Evolutionary conservation across 1,140 invertebrate species (phyloP).

Genomic region (Drosophila equinoxialis): DNA sequence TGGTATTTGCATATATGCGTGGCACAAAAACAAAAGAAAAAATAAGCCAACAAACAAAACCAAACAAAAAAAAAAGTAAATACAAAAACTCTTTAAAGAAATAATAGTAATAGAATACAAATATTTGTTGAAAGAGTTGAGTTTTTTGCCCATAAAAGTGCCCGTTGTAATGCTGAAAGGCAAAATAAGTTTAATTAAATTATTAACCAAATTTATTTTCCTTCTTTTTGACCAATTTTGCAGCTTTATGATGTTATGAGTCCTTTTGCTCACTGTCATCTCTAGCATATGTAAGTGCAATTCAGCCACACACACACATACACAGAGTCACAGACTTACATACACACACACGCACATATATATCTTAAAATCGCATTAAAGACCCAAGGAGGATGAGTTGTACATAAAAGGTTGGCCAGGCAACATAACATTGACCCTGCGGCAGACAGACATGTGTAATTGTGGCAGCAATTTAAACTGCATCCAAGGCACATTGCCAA

Average conservation of each 20-base stretch:
- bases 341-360: background rate
- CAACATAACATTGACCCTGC: slow-evolving; percentile 79
- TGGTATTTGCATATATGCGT: slow-evolving; percentile 26
- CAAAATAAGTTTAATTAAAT: no score
- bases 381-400: slow-evolving; percentile 25
- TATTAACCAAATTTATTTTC: background rate
- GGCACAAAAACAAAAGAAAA: background rate
- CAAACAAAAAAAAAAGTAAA: background rate
- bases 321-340: background rate
- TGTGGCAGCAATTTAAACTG: slow-evolving; percentile 77
- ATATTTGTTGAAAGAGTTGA: background rate
- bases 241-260: background rate
- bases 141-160: no score
- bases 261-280: slow-evolving; percentile 5
- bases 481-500: slow-evolving; percentile 62
- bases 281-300: slow-evolving; percentile 12
- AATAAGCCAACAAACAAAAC: background rate
- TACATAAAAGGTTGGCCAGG: slow-evolving; percentile 29
- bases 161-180: no score
- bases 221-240: background rate
- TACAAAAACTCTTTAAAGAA: background rate
- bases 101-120: background rate
- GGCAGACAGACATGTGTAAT: slow-evolving; percentile 71
- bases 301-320: slow-evolving; percentile 4
- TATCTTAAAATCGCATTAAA: slow-evolving; percentile 63